Conservation (phyloP, 2,888 invertebrate genomes). For the Zaprionus lineosus region DNA sequence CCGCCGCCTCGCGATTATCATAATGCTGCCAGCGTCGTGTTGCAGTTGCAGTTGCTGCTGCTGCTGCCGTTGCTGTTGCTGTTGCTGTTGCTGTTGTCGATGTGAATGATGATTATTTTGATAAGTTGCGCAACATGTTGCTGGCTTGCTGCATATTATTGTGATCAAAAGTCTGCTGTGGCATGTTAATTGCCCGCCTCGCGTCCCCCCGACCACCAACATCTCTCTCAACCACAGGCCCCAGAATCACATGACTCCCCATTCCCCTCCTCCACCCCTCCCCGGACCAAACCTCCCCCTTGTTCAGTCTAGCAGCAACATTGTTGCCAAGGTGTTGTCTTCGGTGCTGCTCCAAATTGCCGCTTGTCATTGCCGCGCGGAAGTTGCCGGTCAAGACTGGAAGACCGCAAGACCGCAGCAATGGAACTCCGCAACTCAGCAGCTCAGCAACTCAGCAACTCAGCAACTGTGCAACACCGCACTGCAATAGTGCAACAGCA, state of each 20-base stretch:
- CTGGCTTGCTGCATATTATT: slow-evolving; percentile 31
- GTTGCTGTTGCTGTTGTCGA: slow-evolving; percentile 45
- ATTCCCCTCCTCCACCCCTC: no score
- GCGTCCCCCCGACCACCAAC: neutral
- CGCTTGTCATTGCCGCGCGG: slow-evolving; percentile 68
- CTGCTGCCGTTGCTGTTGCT: slow-evolving; percentile 16
- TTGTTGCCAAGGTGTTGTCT: slow-evolving; percentile 64
- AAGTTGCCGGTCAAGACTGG: slow-evolving; percentile 52
- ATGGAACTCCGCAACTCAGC: slow-evolving; percentile 11
- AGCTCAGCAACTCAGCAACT: slow-evolving; percentile 20
- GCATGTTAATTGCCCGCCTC: slow-evolving; percentile 60
- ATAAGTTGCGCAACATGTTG: slow-evolving; percentile 70
- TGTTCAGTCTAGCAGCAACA: slow-evolving; percentile 43
- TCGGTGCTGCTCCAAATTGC: slow-evolving; percentile 55
- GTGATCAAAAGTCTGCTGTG: slow-evolving; percentile 26
- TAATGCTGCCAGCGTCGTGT: slow-evolving; percentile 62
- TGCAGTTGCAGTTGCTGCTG: slow-evolving; percentile 10
- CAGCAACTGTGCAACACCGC: no score
- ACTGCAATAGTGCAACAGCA: slow-evolving; percentile 21
- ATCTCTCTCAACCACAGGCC: no score
- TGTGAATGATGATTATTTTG: slow-evolving; percentile 72
- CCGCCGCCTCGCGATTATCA: slow-evolving; percentile 69
- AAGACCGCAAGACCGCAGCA: slow-evolving; percentile 19
- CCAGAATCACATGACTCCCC: no score
- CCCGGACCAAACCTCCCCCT: no score